Conservation (phyloP, 2,113 vertebrate species). For the Chamaetylas fuelleborni region DNA sequence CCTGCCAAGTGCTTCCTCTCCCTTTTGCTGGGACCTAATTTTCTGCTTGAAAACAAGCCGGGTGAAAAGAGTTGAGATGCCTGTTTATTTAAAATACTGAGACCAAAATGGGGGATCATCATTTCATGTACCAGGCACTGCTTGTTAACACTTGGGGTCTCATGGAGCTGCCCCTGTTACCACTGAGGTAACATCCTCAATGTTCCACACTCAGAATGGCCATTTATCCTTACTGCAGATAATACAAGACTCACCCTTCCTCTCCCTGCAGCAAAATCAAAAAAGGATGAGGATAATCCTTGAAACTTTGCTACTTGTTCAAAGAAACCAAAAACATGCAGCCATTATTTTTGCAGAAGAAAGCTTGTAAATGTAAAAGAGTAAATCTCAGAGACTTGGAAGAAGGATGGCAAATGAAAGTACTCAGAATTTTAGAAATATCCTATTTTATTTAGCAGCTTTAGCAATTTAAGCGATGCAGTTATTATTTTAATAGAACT, state of each 20-base stretch:
- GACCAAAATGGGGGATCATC: not conserved
- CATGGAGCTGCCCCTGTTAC: not conserved
- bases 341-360: not conserved
- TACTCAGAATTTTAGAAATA: not conserved
- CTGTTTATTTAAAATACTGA: not conserved
- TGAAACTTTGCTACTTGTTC: not conserved
- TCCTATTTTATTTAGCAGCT: not conserved
- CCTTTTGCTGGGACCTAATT: not conserved
- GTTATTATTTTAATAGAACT: not conserved
- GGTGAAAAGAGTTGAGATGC: not conserved
- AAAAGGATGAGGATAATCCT: not conserved
- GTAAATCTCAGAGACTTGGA: not conserved
- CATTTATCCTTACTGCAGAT: not conserved
- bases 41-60: not conserved
- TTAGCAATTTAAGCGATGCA: not conserved
- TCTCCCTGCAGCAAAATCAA: not conserved
- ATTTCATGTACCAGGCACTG: not conserved
- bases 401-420: not conserved
- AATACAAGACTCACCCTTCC: not conserved
- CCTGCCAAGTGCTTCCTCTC: not conserved
- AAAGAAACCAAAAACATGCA: not conserved
- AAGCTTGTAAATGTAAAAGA: not conserved
- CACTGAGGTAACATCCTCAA: rapidly evolving
- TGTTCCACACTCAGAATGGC: not conserved
- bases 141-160: not conserved